A percentile compares a stretch with the other conserved stretches of the same genome.
Conservation (phyloP, 2,797 vertebrate genomes). For the Dermochelys coriacea region DNA sequence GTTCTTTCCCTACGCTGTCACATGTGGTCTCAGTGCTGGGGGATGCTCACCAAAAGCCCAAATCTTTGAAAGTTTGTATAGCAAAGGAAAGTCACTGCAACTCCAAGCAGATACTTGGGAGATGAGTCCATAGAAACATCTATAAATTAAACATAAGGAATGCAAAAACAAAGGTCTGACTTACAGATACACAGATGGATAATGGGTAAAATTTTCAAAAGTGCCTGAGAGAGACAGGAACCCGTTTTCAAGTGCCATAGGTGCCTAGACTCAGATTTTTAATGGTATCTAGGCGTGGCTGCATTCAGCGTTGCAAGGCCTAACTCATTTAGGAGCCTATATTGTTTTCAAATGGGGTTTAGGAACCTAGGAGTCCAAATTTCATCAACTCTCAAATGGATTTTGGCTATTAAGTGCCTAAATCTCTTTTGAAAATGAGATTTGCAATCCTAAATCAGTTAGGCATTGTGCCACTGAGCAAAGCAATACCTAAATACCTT, state of each 20-base stretch:
- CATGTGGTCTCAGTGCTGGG: fast-evolving
- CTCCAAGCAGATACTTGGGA: neutral
- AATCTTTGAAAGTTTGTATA: neutral
- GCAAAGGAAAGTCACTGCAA: neutral
- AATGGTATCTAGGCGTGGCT: neutral
- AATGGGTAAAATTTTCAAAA: neutral
- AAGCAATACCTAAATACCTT: too few relatives aligned
- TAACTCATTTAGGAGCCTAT: neutral
- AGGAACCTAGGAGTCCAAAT: neutral
- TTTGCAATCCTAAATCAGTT: too few relatives aligned
- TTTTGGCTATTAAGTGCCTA: neutral
- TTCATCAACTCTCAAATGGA: neutral
- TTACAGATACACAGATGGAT: neutral
- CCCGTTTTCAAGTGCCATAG: neutral
- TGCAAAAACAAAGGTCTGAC: neutral
- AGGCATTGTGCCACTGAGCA: too few relatives aligned
- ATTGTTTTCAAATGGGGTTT: neutral
- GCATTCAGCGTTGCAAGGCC: neutral
- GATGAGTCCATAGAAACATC: neutral
- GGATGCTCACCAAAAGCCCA: neutral
- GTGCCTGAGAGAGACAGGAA: neutral
- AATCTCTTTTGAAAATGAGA: too few relatives aligned
- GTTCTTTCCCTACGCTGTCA: neutral
- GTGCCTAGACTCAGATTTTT: neutral
- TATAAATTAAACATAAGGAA: neutral